Evolutionary conservation across 2,113 vertebrate species (phyloP).

Genomic region (Vicugna pacos): DNA sequence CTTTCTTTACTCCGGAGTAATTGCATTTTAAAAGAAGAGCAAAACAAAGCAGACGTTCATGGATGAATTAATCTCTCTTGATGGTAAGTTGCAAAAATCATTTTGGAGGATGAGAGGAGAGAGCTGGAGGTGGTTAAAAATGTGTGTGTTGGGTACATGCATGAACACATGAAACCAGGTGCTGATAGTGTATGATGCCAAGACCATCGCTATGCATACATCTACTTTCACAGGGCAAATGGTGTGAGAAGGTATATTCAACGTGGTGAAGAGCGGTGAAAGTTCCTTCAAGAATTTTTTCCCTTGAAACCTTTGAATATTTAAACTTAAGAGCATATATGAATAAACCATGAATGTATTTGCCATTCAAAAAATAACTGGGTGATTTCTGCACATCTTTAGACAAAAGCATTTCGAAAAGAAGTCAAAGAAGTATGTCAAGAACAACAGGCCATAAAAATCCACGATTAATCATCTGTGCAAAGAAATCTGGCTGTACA

Average conservation of each 20-base stretch:
- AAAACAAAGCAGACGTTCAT: neutral
- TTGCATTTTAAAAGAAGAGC: neutral
- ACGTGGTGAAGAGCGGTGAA: neutral
- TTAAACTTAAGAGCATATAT: neutral
- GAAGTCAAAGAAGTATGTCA: neutral
- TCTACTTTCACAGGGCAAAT: neutral
- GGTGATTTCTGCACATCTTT: neutral
- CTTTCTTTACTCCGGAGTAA: neutral
- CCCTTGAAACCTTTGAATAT: neutral
- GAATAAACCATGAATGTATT: neutral
- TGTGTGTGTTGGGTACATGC: neutral
- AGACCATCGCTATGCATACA: too few relatives aligned
- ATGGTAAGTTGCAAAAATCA: neutral
- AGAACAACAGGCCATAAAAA: neutral
- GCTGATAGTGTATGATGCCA: rapidly evolving
- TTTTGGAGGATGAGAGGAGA: neutral
- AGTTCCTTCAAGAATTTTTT: conserved; percentile 31
- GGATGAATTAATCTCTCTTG: neutral
- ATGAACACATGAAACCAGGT: neutral
- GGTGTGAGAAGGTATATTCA: neutral
- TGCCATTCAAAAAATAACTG: conserved; percentile 30
- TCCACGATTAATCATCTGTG: too few relatives aligned
- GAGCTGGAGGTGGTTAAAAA: neutral
- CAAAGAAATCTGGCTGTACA: neutral
- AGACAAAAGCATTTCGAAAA: neutral